Evolutionary conservation across 2,113 vertebrate species (phyloP).

Genomic region (Lucifuga dentata): DNA sequence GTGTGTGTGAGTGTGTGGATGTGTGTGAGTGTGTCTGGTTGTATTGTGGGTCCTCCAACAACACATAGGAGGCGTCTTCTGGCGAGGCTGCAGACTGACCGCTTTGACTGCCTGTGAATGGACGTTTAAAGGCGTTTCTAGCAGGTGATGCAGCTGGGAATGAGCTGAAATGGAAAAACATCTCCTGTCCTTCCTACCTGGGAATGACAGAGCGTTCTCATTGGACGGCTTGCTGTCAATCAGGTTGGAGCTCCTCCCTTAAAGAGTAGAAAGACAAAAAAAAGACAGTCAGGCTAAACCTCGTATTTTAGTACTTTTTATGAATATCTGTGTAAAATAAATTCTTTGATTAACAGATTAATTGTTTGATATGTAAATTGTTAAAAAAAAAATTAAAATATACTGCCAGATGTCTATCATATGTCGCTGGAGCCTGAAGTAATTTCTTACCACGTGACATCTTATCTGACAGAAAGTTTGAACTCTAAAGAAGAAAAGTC

Average conservation of each 20-base stretch:
- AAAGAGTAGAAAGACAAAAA: constrained; percentile 5
- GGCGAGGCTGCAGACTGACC: constrained; percentile 51
- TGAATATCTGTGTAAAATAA: too few species aligned
- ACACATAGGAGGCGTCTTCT: constrained; percentile 65
- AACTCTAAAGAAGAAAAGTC: too few species aligned
- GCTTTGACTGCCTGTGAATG: constrained; percentile 57
- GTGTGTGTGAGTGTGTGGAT: constrained; percentile 29
- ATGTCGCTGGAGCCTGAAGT: too few species aligned
- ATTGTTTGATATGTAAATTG: too few species aligned
- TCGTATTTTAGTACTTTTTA: too few species aligned
- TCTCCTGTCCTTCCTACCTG: constrained; percentile 37
- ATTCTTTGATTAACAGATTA: too few species aligned
- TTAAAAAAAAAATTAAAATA: too few species aligned
- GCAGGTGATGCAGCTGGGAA: too few species aligned
- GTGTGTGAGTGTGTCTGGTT: constrained; percentile 65
- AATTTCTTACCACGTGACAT: too few species aligned
- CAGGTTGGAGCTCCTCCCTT: constrained; percentile 72
- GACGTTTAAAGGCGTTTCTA: too few species aligned
- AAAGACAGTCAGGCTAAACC: not conserved
- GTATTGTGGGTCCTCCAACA: constrained; percentile 59
- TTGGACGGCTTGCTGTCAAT: constrained; percentile 55
- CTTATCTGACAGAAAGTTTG: too few species aligned
- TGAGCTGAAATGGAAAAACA: not conserved
- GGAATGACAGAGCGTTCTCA: constrained; percentile 57
- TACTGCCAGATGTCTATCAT: too few species aligned